Percentiles rank a stretch among this genome's conserved stretches.
phyloP scores from a whole-genome alignment of 2,113 vertebrate genomes.

The Psettodes erumei region DNA sequence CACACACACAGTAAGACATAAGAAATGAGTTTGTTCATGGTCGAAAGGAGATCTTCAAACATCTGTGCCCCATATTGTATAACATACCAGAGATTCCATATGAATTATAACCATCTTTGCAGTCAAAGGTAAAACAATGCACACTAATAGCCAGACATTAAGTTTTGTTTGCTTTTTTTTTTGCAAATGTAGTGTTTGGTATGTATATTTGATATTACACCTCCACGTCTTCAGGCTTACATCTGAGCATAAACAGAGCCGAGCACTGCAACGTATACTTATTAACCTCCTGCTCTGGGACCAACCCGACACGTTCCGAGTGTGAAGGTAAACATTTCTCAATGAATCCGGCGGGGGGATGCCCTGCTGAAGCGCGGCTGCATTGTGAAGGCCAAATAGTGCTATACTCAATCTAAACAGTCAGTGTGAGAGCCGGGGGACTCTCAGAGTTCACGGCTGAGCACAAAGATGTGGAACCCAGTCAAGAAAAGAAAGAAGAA shows the following conservation, averaged over 20 bases:
- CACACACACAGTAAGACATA: conserved; percentile 48
- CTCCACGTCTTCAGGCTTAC: conserved; percentile 36
- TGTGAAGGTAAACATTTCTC: conserved; percentile 78
- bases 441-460: conserved; percentile 57
- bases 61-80: conserved; percentile 80
- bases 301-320: conserved; percentile 57
- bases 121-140: conserved; percentile 45
- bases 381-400: conserved; percentile 74
- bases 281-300: conserved; percentile 59
- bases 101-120: conserved; percentile 68
- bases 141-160: conserved; percentile 2
- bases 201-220: conserved; percentile 12
- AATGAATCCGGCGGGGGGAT: conserved; percentile 57
- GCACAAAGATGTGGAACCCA: conserved; percentile 35
- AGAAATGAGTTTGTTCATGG: conserved; percentile 62
- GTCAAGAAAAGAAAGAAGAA: conserved; percentile 18
- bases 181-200: conserved; percentile 8
- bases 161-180: conserved; percentile 2
- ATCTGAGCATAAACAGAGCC: conserved; percentile 47
- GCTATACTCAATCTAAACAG: conserved; percentile 71
- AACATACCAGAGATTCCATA: conserved; percentile 67
- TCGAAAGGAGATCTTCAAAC: conserved; percentile 57
- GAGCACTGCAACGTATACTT: conserved; percentile 45
- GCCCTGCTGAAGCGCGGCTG: conserved; percentile 55
- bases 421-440: conserved; percentile 48